These are phyloP conservation scores for Ochlodes sylvanus DNA, from an alignment of 2,888 invertebrate species.

Conservation along the genomic window DNA sequence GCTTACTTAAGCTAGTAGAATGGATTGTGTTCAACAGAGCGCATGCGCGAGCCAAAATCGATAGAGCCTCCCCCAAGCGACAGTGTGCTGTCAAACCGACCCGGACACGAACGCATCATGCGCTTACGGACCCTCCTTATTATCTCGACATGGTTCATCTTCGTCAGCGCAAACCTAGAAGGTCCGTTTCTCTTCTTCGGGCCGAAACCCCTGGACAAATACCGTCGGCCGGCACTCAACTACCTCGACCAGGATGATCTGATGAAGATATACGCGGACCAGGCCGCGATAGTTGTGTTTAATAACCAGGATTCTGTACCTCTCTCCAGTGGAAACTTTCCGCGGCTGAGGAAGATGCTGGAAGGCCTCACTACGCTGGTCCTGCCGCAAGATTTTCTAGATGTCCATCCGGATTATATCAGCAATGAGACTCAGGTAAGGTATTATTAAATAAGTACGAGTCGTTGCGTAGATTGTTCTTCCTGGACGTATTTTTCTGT, in stretches of 20 bases:
- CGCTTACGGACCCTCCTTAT: constrained; percentile 36
- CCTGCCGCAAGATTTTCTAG: constrained; percentile 83
- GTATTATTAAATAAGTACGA: neutral
- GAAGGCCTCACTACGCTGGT: constrained; percentile 79
- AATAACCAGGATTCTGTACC: constrained; percentile 84
- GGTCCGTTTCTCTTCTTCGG: constrained; percentile 87
- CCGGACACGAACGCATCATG: constrained; percentile 31
- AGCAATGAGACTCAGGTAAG: constrained; percentile 86
- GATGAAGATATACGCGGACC: constrained; percentile 83
- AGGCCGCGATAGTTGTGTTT: constrained; percentile 85
- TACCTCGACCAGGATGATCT: constrained; percentile 83
- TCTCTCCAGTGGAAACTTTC: constrained; percentile 82
- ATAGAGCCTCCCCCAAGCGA: constrained; percentile 28
- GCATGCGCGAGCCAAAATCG: constrained; percentile 46
- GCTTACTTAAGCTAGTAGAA: neutral
- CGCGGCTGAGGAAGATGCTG: constrained; percentile 83
- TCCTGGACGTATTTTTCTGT: too few relatives aligned
- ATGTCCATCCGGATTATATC: constrained; percentile 85
- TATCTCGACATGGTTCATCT: constrained; percentile 36
- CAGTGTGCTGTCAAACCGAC: constrained; percentile 6
- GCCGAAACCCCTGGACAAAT: constrained; percentile 75
- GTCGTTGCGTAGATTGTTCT: too few relatives aligned
- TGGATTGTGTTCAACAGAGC: neutral
- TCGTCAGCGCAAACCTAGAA: constrained; percentile 72
- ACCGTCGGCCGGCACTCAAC: constrained; percentile 79